Evolutionary conservation across 2,113 vertebrate genomes (phyloP).

Genomic region (Spermophilus dauricus): DNA sequence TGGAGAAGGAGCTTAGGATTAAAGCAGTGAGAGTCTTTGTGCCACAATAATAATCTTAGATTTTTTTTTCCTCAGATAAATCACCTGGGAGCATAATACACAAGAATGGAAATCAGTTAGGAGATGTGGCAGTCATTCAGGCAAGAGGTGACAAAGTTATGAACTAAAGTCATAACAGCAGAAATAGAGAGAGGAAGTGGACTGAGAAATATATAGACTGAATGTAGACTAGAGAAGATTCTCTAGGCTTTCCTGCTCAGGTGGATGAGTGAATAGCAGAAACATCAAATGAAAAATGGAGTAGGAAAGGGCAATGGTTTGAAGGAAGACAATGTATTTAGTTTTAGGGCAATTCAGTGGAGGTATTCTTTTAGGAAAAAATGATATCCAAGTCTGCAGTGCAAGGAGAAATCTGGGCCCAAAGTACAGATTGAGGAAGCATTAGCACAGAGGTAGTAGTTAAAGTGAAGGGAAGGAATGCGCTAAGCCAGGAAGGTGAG

Average conservation of each 20-base stretch:
- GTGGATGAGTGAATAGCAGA: not conserved
- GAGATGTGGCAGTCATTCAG: not conserved
- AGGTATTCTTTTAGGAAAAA: not conserved
- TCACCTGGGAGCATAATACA: not conserved
- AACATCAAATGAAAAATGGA: not conserved
- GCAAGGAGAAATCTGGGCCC: not conserved
- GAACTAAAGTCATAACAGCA: not conserved
- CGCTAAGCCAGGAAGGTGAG: not conserved
- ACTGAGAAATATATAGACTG: not conserved
- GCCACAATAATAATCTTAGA: not conserved
- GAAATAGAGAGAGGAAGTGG: not conserved
- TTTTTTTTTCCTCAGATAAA: conserved; percentile 14
- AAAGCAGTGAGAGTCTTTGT: not conserved
- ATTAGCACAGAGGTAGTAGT: not conserved
- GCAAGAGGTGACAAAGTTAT: conserved; percentile 26
- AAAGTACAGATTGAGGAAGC: not conserved
- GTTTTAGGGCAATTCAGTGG: not conserved
- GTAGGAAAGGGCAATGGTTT: not conserved
- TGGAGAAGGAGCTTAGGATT: not conserved
- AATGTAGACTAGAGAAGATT: not conserved
- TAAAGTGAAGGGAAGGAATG: not conserved
- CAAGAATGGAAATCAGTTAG: not conserved
- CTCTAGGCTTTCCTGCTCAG: not conserved
- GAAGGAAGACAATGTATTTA: not conserved
- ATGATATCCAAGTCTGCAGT: not conserved